These are phyloP conservation scores for Lucilia sericata DNA, from an alignment of 1,140 invertebrate genomes.

Conservation along the genomic window DNA sequence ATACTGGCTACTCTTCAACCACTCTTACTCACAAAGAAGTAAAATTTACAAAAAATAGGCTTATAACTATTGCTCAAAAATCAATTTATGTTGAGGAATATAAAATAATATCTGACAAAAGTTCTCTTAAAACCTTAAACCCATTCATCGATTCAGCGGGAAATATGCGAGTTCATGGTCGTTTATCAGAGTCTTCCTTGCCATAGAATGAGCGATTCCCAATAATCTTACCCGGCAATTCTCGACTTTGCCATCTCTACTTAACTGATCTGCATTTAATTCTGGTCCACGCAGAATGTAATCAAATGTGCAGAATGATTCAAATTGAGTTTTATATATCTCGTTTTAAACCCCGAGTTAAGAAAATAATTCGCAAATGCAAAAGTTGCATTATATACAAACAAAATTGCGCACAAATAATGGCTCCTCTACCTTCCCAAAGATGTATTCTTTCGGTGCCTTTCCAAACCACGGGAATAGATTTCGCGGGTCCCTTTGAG, in stretches of 20 bases:
- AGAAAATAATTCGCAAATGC: conserved; percentile 17
- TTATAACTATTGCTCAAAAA: neutral
- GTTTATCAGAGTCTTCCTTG: neutral
- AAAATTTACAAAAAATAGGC: neutral
- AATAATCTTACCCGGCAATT: conserved; percentile 15
- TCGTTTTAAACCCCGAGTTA: neutral
- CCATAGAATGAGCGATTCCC: conserved; percentile 18
- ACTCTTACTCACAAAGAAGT: neutral
- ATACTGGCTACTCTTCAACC: neutral
- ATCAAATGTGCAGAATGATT: neutral
- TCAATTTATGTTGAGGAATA: conserved; percentile 3
- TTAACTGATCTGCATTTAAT: neutral
- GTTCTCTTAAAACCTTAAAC: neutral
- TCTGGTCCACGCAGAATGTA: conserved; percentile 8
- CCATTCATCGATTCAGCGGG: neutral
- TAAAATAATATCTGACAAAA: conserved; percentile 16
- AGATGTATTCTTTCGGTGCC: neutral
- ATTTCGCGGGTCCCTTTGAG: conserved; percentile 13
- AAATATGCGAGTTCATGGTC: neutral
- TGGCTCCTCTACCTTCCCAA: neutral
- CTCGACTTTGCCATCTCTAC: neutral
- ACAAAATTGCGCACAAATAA: conserved; percentile 12
- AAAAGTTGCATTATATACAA: conserved; percentile 12
- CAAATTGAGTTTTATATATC: conserved; percentile 17
- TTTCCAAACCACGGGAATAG: neutral